Conservation (phyloP, 2,888 invertebrate genomes). For the Heliconius aoede region DNA sequence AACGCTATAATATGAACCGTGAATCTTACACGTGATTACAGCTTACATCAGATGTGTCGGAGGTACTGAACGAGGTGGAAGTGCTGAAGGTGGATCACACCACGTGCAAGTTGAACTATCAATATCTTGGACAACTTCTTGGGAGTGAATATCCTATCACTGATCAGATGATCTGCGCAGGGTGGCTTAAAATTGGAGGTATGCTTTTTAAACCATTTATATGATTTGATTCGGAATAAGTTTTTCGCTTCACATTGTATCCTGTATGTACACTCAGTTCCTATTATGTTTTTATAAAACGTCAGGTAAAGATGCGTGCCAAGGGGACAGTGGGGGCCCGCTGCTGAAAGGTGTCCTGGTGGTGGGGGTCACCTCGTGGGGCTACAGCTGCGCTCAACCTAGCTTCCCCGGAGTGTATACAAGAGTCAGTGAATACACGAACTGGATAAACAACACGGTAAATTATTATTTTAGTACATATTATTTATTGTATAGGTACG, state of each 20-base stretch:
- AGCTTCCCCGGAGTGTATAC: constrained; percentile 81
- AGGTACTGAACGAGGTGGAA: constrained; percentile 60
- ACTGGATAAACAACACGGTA: constrained; percentile 70
- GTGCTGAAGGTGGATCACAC: constrained; percentile 54
- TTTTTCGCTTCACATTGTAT: too few relatives aligned
- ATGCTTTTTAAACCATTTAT: constrained; percentile 25
- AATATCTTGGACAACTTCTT: constrained; percentile 50
- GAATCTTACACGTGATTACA: not conserved
- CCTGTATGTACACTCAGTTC: too few relatives aligned
- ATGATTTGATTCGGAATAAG: not conserved
- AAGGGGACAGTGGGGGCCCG: constrained; percentile 84
- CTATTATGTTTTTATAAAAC: not conserved
- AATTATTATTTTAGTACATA: constrained; percentile 13
- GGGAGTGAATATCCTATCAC: constrained; percentile 59
- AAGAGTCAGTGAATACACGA: constrained; percentile 67
- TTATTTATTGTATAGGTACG: too few relatives aligned
- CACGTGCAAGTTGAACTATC: constrained; percentile 58
- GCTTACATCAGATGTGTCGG: constrained; percentile 43
- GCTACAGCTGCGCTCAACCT: constrained; percentile 76
- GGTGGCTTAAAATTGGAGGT: constrained; percentile 70
- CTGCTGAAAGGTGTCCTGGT: constrained; percentile 69
- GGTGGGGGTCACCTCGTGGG: constrained; percentile 84
- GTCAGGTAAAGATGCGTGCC: constrained; percentile 72
- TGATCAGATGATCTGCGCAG: constrained; percentile 73
- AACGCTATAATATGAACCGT: too few relatives aligned